A percentile compares a stretch with the other conserved stretches of the same genome.
phyloP scores from a whole-genome alignment of 2,888 invertebrate genomes.

The Cetonia aurata region DNA sequence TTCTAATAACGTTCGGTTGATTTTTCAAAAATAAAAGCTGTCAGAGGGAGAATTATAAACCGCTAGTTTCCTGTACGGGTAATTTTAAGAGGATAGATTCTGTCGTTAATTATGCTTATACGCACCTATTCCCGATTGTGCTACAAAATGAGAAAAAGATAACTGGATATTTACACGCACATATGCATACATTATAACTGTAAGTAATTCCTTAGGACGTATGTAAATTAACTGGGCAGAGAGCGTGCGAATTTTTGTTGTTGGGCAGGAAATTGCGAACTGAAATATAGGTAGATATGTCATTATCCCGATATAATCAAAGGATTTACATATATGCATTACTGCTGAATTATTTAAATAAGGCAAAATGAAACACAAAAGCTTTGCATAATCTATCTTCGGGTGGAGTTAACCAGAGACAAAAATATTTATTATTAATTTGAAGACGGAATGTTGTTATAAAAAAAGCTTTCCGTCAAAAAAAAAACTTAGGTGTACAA shows the following conservation, averaged over 20 bases:
- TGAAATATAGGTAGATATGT: background rate
- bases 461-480: no score
- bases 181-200: background rate
- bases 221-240: slow-evolving; percentile 5
- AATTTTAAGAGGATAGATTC: slow-evolving; percentile 6
- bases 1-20: slow-evolving; percentile 18
- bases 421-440: no score
- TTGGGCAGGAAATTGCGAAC: background rate
- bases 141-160: background rate
- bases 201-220: background rate
- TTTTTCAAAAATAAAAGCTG: slow-evolving; percentile 19
- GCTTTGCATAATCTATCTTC: no score
- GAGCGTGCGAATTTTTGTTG: slow-evolving; percentile 17
- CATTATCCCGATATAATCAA: no score
- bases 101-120: slow-evolving; percentile 13
- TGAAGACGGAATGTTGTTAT: no score
- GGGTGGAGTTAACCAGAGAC: no score
- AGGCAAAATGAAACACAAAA: no score
- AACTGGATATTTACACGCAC: background rate
- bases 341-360: no score
- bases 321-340: no score
- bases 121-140: background rate
- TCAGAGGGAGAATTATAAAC: slow-evolving; percentile 30
- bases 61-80: slow-evolving; percentile 23
- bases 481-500: no score